Conservation (phyloP, 2,113 vertebrate species). For the Conger conger region DNA sequence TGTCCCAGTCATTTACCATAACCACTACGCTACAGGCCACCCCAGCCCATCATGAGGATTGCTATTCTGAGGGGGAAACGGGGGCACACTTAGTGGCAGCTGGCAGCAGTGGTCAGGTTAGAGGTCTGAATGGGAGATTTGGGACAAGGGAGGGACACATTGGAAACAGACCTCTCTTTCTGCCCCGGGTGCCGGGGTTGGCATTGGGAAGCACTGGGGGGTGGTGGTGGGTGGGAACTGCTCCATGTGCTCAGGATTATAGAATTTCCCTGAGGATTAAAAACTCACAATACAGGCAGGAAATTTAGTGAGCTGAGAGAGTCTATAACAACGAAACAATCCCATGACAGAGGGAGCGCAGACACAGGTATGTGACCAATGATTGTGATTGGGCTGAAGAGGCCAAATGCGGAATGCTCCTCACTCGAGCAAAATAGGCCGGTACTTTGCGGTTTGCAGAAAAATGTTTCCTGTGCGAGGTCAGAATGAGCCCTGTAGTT, state of each 20-base stretch:
- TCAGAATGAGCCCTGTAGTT: neutral
- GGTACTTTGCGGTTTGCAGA: neutral
- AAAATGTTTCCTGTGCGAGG: neutral
- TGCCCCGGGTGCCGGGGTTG: neutral
- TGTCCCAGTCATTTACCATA: too few relatives aligned
- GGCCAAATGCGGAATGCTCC: neutral
- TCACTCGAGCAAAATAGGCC: neutral
- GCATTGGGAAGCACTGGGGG: neutral
- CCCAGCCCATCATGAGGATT: too few relatives aligned
- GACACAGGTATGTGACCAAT: slow-evolving; percentile 15
- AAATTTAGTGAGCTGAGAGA: slow-evolving; percentile 26
- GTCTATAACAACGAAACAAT: slow-evolving; percentile 23
- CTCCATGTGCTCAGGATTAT: slow-evolving; percentile 40
- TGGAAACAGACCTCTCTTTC: slow-evolving; percentile 20
- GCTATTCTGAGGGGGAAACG: neutral
- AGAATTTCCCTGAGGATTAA: slow-evolving; percentile 38
- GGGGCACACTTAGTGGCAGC: neutral
- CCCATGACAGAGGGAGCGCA: neutral
- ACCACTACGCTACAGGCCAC: too few relatives aligned
- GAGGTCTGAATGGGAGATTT: neutral
- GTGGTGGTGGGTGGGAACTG: neutral
- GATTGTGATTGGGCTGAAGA: neutral
- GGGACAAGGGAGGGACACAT: neutral
- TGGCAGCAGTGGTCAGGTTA: neutral
- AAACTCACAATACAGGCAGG: slow-evolving; percentile 20